Percentiles rank a stretch among this genome's conserved stretches.
Conservation (phyloP, 1,140 invertebrate genomes). For the Pseudomyrmex pallidus region DNA sequence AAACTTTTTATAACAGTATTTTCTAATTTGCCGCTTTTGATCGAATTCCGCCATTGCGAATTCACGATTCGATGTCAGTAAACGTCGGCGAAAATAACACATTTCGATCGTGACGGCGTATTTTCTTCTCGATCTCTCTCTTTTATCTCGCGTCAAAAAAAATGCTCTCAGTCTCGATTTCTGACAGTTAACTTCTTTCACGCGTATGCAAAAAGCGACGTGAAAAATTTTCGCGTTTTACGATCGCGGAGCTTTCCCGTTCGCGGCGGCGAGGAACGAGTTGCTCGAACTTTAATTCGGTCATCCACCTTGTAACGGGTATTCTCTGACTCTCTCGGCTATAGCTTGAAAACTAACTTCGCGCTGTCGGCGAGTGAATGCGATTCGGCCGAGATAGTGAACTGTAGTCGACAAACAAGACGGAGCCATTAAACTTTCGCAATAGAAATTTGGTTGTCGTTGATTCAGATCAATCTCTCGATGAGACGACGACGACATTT, state of each 20-base stretch:
- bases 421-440: slow-evolving; percentile 45
- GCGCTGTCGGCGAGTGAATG: slow-evolving; percentile 7
- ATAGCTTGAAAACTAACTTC: slow-evolving; percentile 58
- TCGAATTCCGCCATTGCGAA: too few species aligned
- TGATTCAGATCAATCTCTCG: slow-evolving; percentile 41
- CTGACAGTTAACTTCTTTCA: background rate
- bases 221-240: background rate
- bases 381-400: slow-evolving; percentile 53
- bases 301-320: slow-evolving; percentile 61
- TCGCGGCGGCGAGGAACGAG: slow-evolving; percentile 33
- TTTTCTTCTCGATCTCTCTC: too few species aligned
- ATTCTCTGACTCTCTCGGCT: slow-evolving; percentile 36
- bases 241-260: slow-evolving; percentile 13
- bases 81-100: too few species aligned
- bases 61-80: too few species aligned
- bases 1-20: too few species aligned
- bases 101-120: too few species aligned
- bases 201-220: background rate
- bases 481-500: background rate
- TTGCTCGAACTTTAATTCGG: slow-evolving; percentile 61
- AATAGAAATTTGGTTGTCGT: slow-evolving; percentile 44
- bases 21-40: too few species aligned
- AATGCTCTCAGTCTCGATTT: background rate
- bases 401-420: slow-evolving; percentile 56
- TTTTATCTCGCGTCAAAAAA: too few species aligned